Percentiles rank a stretch among this genome's conserved stretches.
These are phyloP conservation scores for Patella caerulea DNA, from an alignment of 2,888 invertebrate genomes.

Conservation along the genomic window DNA sequence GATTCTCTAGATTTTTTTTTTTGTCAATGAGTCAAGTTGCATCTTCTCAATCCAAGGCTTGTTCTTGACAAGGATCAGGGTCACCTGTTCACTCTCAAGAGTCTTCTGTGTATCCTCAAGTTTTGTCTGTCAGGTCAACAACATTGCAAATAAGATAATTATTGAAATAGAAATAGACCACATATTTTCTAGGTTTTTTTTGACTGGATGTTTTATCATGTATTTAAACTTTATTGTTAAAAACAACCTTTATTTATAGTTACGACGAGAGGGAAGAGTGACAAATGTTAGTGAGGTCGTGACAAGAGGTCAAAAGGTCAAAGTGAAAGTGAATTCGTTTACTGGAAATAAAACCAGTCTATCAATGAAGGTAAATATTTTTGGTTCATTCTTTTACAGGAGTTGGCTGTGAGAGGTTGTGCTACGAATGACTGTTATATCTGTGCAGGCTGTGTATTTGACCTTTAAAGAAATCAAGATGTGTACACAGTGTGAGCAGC, in stretches of 20 bases:
- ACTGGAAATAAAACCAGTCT: constrained; percentile 96
- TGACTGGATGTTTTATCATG: not conserved
- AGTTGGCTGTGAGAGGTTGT: not conserved
- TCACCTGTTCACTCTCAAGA: too few relatives aligned
- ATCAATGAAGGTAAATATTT: constrained; percentile 83
- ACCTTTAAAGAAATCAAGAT: not conserved
- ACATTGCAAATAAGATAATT: too few relatives aligned
- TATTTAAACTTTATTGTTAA: not conserved
- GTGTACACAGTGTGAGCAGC: too few relatives aligned
- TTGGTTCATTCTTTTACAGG: not conserved
- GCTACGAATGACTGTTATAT: not conserved
- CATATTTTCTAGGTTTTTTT: too few relatives aligned
- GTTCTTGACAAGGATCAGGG: too few relatives aligned
- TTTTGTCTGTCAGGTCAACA: too few relatives aligned
- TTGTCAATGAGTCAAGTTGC: too few relatives aligned
- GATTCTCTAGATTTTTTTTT: too few relatives aligned
- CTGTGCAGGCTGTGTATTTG: not conserved
- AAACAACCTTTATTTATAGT: constrained; percentile 73
- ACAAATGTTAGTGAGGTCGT: constrained; percentile 95
- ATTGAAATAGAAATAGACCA: too few relatives aligned
- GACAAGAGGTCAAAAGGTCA: constrained; percentile 86
- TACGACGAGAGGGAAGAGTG: constrained; percentile 92
- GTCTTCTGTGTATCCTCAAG: too few relatives aligned
- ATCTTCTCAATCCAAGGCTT: too few relatives aligned
- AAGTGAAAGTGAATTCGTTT: constrained; percentile 86